Evolutionary conservation across 37 sponge, comb jelly and placozoan species (phyloP).

Genomic region (Amphimedon queenslandica): DNA sequence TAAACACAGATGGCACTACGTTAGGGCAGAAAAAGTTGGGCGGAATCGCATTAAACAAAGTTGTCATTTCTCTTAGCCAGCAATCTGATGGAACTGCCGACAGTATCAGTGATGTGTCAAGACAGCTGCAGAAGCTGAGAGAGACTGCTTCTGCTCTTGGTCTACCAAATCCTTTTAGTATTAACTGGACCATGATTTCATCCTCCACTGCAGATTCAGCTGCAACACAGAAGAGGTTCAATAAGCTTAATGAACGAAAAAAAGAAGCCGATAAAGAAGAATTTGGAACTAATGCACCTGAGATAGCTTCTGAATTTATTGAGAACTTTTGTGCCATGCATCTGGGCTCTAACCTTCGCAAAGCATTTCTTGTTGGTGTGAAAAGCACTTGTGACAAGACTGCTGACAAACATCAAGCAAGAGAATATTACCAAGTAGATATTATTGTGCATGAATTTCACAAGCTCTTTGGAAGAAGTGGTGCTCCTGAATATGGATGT

Average conservation of each 20-base stretch:
- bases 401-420: neutral
- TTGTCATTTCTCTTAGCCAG: conserved; percentile 22
- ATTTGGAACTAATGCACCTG: conserved; percentile 1
- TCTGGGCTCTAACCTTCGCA: conserved; percentile 15
- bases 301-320: neutral
- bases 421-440: conserved; percentile 19
- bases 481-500: conserved; percentile 21
- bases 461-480: too few species aligned
- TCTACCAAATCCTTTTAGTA: conserved; percentile 15
- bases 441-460: conserved; percentile 30
- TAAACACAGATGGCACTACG: conserved; percentile 39
- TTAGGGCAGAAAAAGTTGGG: conserved; percentile 21
- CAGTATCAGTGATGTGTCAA: conserved; percentile 16
- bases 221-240: conserved; percentile 19
- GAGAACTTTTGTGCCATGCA: conserved; percentile 19
- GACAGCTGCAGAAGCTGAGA: conserved; percentile 13
- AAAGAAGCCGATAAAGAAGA: conserved; percentile 16
- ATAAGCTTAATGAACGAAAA: conserved; percentile 7
- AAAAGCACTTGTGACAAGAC: neutral
- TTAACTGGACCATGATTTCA: conserved; percentile 33
- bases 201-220: conserved; percentile 28
- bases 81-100: conserved; percentile 21
- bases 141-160: conserved; percentile 14
- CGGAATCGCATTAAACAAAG: conserved; percentile 19
- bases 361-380: conserved; percentile 10